Percentiles rank a stretch among this genome's conserved stretches.
phyloP scores from a whole-genome alignment of 2,888 invertebrate genomes.

The Allophyes oxyacanthae region DNA sequence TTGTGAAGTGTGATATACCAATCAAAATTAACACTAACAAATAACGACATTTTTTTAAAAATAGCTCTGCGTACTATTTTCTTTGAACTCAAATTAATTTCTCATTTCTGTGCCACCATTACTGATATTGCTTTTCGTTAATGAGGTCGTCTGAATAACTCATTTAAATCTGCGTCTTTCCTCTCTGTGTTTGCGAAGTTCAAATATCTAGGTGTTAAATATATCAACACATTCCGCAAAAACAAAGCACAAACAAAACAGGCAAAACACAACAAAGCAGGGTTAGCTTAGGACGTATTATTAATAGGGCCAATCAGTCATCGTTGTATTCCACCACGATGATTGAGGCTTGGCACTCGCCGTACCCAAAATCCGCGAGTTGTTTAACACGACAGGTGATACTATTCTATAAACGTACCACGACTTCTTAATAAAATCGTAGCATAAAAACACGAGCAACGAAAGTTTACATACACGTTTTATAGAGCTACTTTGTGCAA shows the following conservation, averaged over 20 bases:
- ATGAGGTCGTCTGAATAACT: conserved; percentile 8
- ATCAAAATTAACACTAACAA: too few relatives aligned
- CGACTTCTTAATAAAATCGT: conserved; percentile 20
- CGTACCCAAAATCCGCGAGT: conserved; percentile 28
- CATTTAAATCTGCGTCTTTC: conserved; percentile 9
- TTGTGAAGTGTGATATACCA: too few relatives aligned
- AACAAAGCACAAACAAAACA: too few relatives aligned
- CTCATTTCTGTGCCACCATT: conserved; percentile 17
- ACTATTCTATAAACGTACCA: conserved; percentile 10
- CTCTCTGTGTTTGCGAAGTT: conserved; percentile 4
- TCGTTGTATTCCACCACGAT: conserved; percentile 28
- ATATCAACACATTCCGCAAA: conserved; percentile 41
- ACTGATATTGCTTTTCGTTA: conserved; percentile 29
- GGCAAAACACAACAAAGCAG: too few relatives aligned
- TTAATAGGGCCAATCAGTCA: conserved; percentile 43
- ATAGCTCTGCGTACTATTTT: too few relatives aligned
- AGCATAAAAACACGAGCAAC: conserved; percentile 22
- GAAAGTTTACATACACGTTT: conserved; percentile 49
- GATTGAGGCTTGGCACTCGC: conserved; percentile 52
- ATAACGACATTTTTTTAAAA: too few relatives aligned
- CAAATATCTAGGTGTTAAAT: conserved; percentile 11
- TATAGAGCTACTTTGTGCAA: conserved; percentile 49
- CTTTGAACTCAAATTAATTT: conserved; percentile 26
- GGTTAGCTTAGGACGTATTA: conserved; percentile 28
- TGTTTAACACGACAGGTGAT: conserved; percentile 21